Percentiles rank a stretch among this genome's conserved stretches.
Evolutionary conservation across 2,113 vertebrate species (phyloP).

Genomic region (Anoura caudifer): DNA sequence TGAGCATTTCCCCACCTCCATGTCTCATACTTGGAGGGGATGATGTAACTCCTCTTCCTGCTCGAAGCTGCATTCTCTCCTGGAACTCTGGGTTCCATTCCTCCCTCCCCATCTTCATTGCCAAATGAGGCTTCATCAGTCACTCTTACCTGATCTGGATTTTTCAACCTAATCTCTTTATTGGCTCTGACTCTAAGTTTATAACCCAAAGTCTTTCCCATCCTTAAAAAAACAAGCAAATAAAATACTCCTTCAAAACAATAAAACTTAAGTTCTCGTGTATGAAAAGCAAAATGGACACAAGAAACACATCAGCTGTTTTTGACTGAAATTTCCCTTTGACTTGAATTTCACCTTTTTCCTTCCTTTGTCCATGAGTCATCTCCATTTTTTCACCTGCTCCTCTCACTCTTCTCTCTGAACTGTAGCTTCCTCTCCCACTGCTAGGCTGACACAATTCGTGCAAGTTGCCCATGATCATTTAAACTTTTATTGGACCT

Average conservation of each 20-base stretch:
- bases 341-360: neutral
- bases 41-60: neutral
- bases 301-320: neutral
- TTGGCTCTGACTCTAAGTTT: neutral
- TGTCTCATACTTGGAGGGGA: neutral
- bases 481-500: neutral
- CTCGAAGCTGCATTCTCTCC: neutral
- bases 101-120: accelerated
- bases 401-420: neutral
- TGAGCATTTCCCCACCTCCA: neutral
- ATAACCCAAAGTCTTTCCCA: neutral
- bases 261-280: neutral
- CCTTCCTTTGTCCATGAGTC: neutral
- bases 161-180: neutral
- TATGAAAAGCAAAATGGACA: neutral
- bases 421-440: neutral
- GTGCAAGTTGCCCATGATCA: neutral
- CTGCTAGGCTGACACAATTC: neutral
- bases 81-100: neutral
- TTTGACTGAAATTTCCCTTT: neutral
- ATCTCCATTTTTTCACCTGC: neutral
- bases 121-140: neutral
- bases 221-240: neutral
- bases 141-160: neutral
- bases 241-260: neutral